Evolutionary conservation across 2,888 invertebrate species (phyloP).

Genomic region (Dicyrtoma fusca): DNA sequence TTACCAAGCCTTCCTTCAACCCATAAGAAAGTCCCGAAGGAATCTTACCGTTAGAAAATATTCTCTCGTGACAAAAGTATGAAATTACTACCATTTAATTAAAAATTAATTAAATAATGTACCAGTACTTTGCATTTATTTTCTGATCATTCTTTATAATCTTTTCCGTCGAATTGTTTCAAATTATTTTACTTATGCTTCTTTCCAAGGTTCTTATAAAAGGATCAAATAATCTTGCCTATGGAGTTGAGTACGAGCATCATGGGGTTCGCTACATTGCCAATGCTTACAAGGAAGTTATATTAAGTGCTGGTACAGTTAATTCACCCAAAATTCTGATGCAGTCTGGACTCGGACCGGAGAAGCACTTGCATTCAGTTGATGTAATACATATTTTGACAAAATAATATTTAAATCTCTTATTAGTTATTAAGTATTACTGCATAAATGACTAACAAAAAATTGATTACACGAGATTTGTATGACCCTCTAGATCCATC

Average conservation of each 20-base stretch:
- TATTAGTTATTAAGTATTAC: neutral
- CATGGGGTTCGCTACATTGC: constrained; percentile 45
- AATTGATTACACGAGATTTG: no score
- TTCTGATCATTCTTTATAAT: neutral
- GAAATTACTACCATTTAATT: neutral
- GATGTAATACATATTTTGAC: no score
- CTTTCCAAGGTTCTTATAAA: constrained; percentile 47
- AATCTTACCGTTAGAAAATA: constrained; percentile 36
- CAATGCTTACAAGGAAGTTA: constrained; percentile 50
- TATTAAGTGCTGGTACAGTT: constrained; percentile 49
- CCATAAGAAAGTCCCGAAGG: constrained; percentile 19
- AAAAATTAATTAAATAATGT: neutral
- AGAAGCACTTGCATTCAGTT: constrained; percentile 40
- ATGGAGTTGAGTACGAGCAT: constrained; percentile 51
- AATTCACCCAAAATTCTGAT: constrained; percentile 49
- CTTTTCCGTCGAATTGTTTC: neutral
- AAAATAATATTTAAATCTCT: neutral
- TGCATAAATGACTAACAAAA: no score
- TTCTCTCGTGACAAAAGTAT: constrained; percentile 37
- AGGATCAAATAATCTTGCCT: constrained; percentile 48
- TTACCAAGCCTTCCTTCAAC: constrained; percentile 41
- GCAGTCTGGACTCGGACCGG: constrained; percentile 50
- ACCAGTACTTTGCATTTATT: neutral
- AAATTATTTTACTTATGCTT: neutral
- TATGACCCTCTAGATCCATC: constrained; percentile 40